Conservation (phyloP, 2,113 vertebrate species). For the Ophthalmolycus amberensis region DNA sequence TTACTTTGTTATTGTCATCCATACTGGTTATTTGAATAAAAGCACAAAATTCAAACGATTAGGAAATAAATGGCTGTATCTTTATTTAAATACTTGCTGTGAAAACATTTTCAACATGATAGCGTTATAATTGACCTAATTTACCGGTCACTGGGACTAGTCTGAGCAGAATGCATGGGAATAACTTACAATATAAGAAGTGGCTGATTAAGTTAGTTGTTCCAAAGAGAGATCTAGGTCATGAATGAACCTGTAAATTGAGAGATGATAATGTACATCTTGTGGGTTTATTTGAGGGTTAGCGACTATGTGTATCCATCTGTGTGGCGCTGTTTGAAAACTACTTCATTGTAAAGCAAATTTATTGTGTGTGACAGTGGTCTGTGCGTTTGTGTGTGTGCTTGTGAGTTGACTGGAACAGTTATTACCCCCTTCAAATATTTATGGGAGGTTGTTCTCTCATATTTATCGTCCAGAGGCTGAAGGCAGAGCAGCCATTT, state of each 20-base stretch:
- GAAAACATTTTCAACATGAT: neutral
- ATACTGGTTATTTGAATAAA: neutral
- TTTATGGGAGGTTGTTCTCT: conserved; percentile 57
- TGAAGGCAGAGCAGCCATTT: conserved; percentile 23
- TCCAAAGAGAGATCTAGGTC: neutral
- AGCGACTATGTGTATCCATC: neutral
- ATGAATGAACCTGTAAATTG: neutral
- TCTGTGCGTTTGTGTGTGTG: neutral
- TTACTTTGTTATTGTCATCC: neutral
- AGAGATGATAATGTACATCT: neutral
- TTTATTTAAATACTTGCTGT: neutral
- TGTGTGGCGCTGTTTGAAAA: neutral
- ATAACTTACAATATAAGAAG: neutral
- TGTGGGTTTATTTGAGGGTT: neutral
- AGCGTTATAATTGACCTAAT: neutral
- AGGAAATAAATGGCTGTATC: no score
- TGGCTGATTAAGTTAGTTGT: neutral
- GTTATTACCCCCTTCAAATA: conserved; percentile 62
- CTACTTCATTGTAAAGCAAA: neutral
- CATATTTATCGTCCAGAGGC: conserved; percentile 48
- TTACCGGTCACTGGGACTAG: neutral
- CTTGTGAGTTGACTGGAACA: conserved; percentile 3
- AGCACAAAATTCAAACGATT: no score
- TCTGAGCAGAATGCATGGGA: neutral
- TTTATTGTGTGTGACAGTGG: conserved; percentile 7